phyloP scores from a whole-genome alignment of 2,113 vertebrate species.

The Lates calcarifer region DNA sequence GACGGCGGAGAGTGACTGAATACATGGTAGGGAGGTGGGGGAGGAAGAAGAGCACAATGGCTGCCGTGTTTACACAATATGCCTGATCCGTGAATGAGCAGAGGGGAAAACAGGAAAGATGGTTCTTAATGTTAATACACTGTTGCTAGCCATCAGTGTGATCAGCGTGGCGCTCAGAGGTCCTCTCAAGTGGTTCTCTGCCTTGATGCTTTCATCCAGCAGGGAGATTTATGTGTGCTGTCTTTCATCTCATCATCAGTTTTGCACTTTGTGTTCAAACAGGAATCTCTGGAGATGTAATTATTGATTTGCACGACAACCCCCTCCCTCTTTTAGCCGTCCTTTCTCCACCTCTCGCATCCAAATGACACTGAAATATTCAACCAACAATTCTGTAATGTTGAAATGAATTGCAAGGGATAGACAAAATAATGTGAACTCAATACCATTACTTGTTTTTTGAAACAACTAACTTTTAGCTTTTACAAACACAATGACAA shows the following conservation, averaged over 20 bases:
- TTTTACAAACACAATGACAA: background rate
- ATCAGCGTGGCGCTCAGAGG: conserved; percentile 44
- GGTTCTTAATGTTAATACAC: conserved; percentile 53
- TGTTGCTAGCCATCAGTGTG: conserved; percentile 36
- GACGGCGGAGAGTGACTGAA: background rate
- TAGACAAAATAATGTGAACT: no score
- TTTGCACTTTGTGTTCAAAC: conserved; percentile 8
- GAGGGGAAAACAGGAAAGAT: conserved; percentile 26
- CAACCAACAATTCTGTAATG: background rate
- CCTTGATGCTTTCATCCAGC: conserved; percentile 34
- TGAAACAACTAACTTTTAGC: no score
- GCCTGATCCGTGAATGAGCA: conserved; percentile 38
- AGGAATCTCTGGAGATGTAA: conserved; percentile 15
- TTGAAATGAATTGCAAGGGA: background rate
- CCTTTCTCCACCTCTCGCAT: background rate
- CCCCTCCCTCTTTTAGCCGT: background rate
- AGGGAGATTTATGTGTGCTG: conserved; percentile 28
- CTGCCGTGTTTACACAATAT: conserved; percentile 34
- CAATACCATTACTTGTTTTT: no score
- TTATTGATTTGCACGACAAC: conserved; percentile 21
- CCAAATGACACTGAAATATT: background rate
- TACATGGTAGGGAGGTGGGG: conserved; percentile 34
- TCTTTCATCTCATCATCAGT: conserved; percentile 15
- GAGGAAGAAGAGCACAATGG: conserved; percentile 17
- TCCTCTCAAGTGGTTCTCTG: conserved; percentile 40